A percentile compares a stretch with the other conserved stretches of the same genome.
phyloP scores from a whole-genome alignment of 1,140 invertebrate species.

The Drosophila parvula region DNA sequence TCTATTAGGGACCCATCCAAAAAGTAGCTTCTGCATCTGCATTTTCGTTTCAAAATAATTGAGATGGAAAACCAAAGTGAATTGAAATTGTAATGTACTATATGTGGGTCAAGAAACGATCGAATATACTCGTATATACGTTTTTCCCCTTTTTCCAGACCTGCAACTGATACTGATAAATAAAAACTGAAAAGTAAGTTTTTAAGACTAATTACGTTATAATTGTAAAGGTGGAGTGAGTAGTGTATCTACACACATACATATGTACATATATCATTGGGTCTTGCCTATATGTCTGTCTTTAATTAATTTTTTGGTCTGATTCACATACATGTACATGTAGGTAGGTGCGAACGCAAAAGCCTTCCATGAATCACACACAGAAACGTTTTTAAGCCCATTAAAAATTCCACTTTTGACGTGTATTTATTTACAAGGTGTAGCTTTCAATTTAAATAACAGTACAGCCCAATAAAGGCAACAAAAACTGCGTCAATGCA shows the following conservation, averaged over 20 bases:
- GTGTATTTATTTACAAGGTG: conserved; percentile 18
- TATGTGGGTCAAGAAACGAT: conserved; percentile 38
- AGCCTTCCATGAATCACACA: conserved; percentile 23
- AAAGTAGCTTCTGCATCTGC: neutral
- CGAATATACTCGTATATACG: too few species aligned
- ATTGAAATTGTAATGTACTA: neutral
- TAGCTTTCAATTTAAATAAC: conserved; percentile 30
- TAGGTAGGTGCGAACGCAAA: conserved; percentile 25
- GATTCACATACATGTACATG: conserved; percentile 12
- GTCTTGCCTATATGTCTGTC: conserved; percentile 1
- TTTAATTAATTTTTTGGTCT: conserved; percentile 17
- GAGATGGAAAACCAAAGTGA: conserved; percentile 19
- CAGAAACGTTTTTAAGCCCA: conserved; percentile 17
- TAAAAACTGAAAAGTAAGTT: neutral
- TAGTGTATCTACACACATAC: neutral
- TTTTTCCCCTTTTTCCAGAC: neutral
- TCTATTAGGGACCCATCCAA: neutral
- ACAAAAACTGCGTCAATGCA: conserved; percentile 15
- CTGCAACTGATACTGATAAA: conserved; percentile 13
- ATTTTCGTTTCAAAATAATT: conserved; percentile 15
- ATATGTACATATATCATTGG: neutral
- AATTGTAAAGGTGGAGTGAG: neutral
- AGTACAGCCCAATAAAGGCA: conserved; percentile 17
- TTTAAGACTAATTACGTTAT: conserved; percentile 6
- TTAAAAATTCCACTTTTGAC: conserved; percentile 36